Percentiles rank a stretch among this genome's conserved stretches.
Conservation (phyloP, 2,797 vertebrate species). For the Martes flavigula region DNA sequence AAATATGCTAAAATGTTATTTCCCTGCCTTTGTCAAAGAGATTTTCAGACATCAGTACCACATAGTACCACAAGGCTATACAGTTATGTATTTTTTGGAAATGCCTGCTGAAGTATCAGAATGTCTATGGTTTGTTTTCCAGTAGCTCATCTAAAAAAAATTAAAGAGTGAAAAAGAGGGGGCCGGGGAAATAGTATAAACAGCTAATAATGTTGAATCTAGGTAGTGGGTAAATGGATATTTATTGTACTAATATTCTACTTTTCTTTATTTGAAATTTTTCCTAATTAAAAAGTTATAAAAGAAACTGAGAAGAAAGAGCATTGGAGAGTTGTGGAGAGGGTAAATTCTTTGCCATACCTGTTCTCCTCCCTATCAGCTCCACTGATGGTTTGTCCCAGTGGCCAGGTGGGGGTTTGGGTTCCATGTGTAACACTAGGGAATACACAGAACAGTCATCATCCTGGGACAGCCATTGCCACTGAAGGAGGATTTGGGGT, state of each 20-base stretch:
- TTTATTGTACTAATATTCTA: neutral
- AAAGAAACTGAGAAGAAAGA: neutral
- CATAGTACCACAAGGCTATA: neutral
- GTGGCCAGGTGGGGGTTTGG: neutral
- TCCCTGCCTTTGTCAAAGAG: neutral
- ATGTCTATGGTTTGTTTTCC: neutral
- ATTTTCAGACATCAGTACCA: neutral
- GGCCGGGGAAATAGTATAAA: neutral
- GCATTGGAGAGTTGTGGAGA: neutral
- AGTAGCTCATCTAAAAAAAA: neutral
- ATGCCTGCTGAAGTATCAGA: neutral
- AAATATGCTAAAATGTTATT: neutral
- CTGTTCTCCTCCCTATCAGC: neutral
- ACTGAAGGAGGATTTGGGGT: neutral
- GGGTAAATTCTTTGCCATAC: neutral
- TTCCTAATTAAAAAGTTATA: neutral
- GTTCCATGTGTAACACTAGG: neutral
- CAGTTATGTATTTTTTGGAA: neutral
- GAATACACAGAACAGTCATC: neutral
- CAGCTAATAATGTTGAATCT: neutral
- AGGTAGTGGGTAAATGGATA: neutral
- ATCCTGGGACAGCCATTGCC: neutral
- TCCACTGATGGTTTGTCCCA: neutral
- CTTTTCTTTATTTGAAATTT: neutral
- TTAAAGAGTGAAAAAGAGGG: neutral